Base-by-base conservation (phyloP, 2,888 invertebrate genomes). In the Tigriopus californicus region DNA sequence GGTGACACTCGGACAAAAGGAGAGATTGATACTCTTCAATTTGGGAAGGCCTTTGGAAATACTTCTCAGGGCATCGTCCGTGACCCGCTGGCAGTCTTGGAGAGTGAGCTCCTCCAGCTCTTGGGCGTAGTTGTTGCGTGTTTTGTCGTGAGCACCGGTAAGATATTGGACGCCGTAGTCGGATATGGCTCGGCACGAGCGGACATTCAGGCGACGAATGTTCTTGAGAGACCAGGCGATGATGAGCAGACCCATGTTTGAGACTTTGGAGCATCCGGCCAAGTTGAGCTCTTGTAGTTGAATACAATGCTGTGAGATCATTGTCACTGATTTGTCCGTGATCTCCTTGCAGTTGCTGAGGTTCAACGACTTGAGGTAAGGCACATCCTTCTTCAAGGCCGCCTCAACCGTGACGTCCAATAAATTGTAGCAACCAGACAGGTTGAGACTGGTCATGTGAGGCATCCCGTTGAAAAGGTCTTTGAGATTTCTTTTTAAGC, bases 1-100 rank as follows among this genome's bases (percentile, higher is more conserved):
- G n/a, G 90, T 90, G 63, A 94, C 84, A 65, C 87, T 86, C 11
- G 89, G 85, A 74, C 92, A 94, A 72, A 94, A 94, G 66, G 89
- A 89, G 47, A 94, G 78, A 72, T 94, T 94, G 67, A 94, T 83
- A 64, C 83, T 82, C 71, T 83, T 83, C 58, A 94, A 77, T 63
- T 80, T 79, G n/a, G 64, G 63, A 67, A 94, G 77, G 64, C 89
- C 89, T 63, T 80, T 77, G 64, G 88, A 83, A 62, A 88, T 81
- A 71, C 88, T 84, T 67, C 82, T 83, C 63, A 94, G 75, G 10
- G 89, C 85, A 68, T 90, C 89, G 72, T 94, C 94, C 62, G 88
- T 86, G 62, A 94, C 75, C 68, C 90, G 80, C 74, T 92, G 92
- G 74, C 92, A 94, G 75, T 94, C 94, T 75, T 94, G 92, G 63